These are phyloP conservation scores for Drosophila siamana DNA, from an alignment of 2,888 invertebrate genomes.

Conservation along the genomic window DNA sequence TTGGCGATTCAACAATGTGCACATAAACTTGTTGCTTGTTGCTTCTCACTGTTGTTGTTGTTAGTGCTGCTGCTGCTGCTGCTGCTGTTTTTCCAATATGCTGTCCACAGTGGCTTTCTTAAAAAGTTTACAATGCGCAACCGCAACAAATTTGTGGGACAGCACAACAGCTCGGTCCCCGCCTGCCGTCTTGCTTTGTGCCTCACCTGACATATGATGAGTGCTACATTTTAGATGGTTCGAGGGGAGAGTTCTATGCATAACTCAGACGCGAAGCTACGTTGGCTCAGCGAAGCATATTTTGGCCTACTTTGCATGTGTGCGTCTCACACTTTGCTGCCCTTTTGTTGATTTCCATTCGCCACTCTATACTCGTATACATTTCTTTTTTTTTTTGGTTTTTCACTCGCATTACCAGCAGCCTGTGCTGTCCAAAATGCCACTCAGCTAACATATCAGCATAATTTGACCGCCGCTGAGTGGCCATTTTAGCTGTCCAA, in stretches of 20 bases:
- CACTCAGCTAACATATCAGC: slow-evolving; percentile 38
- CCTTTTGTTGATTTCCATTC: no score
- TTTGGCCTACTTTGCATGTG: slow-evolving; percentile 55
- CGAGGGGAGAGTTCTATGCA: slow-evolving; percentile 41
- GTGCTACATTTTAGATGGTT: slow-evolving; percentile 45
- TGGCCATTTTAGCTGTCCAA: slow-evolving; percentile 39
- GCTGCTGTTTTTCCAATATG: slow-evolving; percentile 47
- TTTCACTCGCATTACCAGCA: slow-evolving; percentile 9
- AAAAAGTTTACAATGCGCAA: slow-evolving; percentile 69
- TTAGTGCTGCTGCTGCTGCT: slow-evolving; percentile 4
- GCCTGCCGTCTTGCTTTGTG: no score
- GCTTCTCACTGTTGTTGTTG: no score
- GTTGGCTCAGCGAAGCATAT: slow-evolving; percentile 17
- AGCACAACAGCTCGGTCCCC: slow-evolving; percentile 7
- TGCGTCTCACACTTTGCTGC: not conserved
- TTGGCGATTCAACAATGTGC: no score
- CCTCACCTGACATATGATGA: slow-evolving; percentile 31
- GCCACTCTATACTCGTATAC: no score
- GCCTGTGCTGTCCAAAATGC: slow-evolving; percentile 36
- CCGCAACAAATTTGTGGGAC: slow-evolving; percentile 29
- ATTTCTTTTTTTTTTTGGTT: slow-evolving; percentile 7
- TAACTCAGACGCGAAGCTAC: slow-evolving; percentile 55
- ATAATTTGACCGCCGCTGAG: slow-evolving; percentile 30
- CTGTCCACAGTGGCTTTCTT: slow-evolving; percentile 69
- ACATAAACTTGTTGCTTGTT: no score